Evolutionary conservation across 2,113 vertebrate genomes (phyloP), one percentile per base, ranked within the genome.

Genomic region (Leucopsar rothschildi): DNA sequence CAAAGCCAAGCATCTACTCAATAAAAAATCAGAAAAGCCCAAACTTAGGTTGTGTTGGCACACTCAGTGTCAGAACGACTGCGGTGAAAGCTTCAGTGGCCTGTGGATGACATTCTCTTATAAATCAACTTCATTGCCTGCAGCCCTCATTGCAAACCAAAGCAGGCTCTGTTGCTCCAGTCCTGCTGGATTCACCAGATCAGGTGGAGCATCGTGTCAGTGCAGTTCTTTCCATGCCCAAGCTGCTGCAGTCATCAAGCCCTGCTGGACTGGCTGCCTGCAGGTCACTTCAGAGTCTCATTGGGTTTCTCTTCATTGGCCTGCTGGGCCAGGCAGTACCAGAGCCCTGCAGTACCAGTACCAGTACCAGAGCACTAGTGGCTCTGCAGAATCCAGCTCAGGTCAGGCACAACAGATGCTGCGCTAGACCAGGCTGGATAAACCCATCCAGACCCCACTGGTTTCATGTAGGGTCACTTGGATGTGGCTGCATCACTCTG

Each of bases 201-300:
- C 35, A 31, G 29, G 12, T 39, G 72, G 12, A 89, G 23, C 42
- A 47, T 11, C 0, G 0, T 35, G 19, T 29, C 65, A 81, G 5
- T 29, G 29, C 35, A 33, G 22, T 12, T 45, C 66, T 3, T 66
- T 35, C 64, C 65, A 17, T 65, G 21, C 31, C 33, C 17, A 75
- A 47, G 50, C 5, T 63, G 21, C 47, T 65, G 8, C n/a, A 33
- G 2, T 24, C 68, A 49, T 61, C 53, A 44, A 50, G 22, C 25
- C 18, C 21, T 59, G 18, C 19, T 39, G 60, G 35, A 56, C 15
- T 25, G 21, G 15, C 42, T 81, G 47, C 50, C 60, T 73, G 31
- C 15, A 81, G 55, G 23, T 44, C 61, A 14, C 23, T 63, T 59
- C 31, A 60, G 39, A 77, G 31, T 16, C 60, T 63, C 9, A 8